phyloP scores from a whole-genome alignment of 2,888 invertebrate genomes.

The Lithodes maja region DNA sequence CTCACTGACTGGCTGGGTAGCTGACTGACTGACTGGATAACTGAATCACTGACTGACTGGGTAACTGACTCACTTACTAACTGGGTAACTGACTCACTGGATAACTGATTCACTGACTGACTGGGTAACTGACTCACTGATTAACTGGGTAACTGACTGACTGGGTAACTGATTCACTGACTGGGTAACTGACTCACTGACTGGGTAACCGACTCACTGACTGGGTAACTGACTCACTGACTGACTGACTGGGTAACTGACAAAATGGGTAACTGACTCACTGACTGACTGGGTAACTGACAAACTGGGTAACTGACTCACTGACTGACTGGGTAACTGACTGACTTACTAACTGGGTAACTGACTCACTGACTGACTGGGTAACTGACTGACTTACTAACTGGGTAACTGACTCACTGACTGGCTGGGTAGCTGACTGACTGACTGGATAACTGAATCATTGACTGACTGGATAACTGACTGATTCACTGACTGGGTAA shows the following conservation, averaged over 20 bases:
- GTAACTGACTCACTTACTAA: too few species aligned
- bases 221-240: neutral
- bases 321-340: neutral
- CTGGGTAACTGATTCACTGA: neutral
- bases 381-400: neutral
- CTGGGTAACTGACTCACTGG: neutral
- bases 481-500: neutral
- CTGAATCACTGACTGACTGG: too few species aligned
- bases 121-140: neutral
- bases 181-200: neutral
- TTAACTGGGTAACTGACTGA: neutral
- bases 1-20: too few species aligned
- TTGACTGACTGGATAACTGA: neutral
- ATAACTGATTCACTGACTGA: neutral
- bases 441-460: neutral
- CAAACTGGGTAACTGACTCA: neutral
- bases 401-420: neutral
- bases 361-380: constrained; percentile 11
- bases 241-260: neutral
- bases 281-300: neutral
- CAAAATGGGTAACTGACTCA: neutral
- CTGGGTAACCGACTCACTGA: neutral
- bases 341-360: neutral
- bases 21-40: too few species aligned
- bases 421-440: neutral